Conservation (phyloP, 2,797 vertebrate species). For the Salarias fasciatus region DNA sequence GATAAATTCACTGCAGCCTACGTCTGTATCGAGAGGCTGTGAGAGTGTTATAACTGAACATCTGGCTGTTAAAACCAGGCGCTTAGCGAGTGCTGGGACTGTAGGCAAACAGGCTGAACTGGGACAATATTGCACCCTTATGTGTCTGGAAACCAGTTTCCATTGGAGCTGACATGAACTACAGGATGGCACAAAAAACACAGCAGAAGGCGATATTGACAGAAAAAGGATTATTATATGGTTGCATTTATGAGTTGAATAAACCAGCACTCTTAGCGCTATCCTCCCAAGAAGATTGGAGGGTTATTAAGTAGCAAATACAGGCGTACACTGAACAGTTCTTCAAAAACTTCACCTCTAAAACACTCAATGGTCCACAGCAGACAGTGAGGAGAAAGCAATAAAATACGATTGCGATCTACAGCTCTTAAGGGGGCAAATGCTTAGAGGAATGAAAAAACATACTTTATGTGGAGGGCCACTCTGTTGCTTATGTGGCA, state of each 20-base stretch:
- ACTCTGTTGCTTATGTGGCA: neutral
- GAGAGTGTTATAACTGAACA: neutral
- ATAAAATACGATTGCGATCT: neutral
- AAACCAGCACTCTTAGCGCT: too few relatives aligned
- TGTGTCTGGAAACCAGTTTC: too few relatives aligned
- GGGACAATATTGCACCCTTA: too few relatives aligned
- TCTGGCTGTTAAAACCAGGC: neutral
- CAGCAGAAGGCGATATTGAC: too few relatives aligned
- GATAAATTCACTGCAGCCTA: neutral
- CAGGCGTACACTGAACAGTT: too few relatives aligned
- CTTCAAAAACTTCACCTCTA: too few relatives aligned
- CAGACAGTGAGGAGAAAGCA: neutral
- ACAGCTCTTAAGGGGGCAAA: neutral
- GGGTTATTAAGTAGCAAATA: too few relatives aligned
- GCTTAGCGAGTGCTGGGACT: constrained; percentile 5
- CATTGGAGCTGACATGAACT: too few relatives aligned
- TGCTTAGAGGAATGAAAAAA: neutral
- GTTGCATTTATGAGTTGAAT: too few relatives aligned
- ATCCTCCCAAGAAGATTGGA: too few relatives aligned
- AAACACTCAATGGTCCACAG: neutral
- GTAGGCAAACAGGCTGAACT: neutral
- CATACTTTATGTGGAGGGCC: neutral
- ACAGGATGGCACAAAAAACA: too few relatives aligned
- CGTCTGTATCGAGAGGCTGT: neutral
- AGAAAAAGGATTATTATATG: too few relatives aligned